Base-by-base conservation (phyloP, 2,888 invertebrate species). In the Eulithis prunata region DNA sequence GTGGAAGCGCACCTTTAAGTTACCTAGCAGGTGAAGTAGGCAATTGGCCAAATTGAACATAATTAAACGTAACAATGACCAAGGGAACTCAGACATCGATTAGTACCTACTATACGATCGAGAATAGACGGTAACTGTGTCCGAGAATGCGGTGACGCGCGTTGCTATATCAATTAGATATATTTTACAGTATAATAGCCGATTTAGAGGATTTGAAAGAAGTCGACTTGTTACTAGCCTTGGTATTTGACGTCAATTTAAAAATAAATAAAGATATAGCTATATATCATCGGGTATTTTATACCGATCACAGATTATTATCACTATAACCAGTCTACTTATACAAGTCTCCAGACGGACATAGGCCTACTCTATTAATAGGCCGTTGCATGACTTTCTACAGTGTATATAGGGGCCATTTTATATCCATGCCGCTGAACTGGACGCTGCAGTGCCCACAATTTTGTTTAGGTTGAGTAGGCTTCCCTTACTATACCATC, bases 11-110 rank as follows among this genome's bases (percentile, higher is more conserved):
- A 11, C 41, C 41, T 41, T 41, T 82, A 81, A 80, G 78, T 85
- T 87, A 90, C 90, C 90, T 90, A 89, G 77, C 91, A 92, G 91
- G 91, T 92, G 90, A 87, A 86, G 72, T 78, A 84, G 92, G 91
- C 91, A 89, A 84, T 85, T 82, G 63, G 91, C 92, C 92, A 93
- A 91, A 90, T 87, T 86, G 84, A 79, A 84, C 81, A 88, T 90
- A 90, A 91, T 91, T 90, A 90, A 89, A 91, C 87, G 88, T 87
- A 87, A 89, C 90, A 86, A 89, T 89, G 87, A 87, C 82, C 86
- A 87, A 86, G 82, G 75, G 83, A 82, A 80, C 85, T 80, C 81
- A 86, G 83, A 84, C 85, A 80, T 85, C 84, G 86, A 89, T 88
- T 81, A 81, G 84, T 78, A 76, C 72, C 74, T n/a, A 59, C 72